Evolutionary conservation across 2,797 vertebrate genomes (phyloP), one percentile per base, ranked within the genome.

Genomic region (Xyrichtys novacula): DNA sequence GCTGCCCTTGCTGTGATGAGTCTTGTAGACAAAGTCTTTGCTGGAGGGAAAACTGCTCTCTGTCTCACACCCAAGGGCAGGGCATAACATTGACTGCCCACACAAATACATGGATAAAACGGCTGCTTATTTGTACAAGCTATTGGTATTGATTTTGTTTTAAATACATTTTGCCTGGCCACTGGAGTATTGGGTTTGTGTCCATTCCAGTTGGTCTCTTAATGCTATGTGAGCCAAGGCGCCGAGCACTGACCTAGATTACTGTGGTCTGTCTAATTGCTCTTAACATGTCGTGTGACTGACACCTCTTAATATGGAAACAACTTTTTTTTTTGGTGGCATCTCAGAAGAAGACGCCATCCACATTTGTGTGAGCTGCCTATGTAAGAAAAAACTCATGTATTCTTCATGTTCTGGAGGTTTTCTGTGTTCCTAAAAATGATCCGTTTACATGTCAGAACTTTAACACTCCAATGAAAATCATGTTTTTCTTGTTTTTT

Each of bases 111-210:
- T 65, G 78, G 75, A 81, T 88, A 74, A 88, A 90, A 90, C 78
- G 72, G 80, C 81, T 84, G 79, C 81, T 90, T 80, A 88, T 93
- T 90, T 88, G 83, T 88, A 83, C 83, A 86, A 84, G 88, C 71
- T 85, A 81, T 88, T 83, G 83, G 63, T 90, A 92, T 91, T 89
- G 91, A 92, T 92, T 92, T 91, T 81, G 83, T 90, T 90, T 91
- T 90, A 86, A 89, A 91, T 90, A 90, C 81, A 86, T 90, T 88
- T 90, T 83, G 80, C 82, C 75, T 7, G 42, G 83, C 85, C 89
- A 91, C 88, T 72, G 65, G 91, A 81, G 87, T 85, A 91, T 91
- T 81, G 88, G 85, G 83, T 86, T 90, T 85, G 76, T 91, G 89
- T 90, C 87, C 74, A 36, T 90, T 85, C 19, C 6, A 79, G 81